phyloP scores from a whole-genome alignment of 2,113 vertebrate genomes.

The Diphyllodes magnificus region DNA sequence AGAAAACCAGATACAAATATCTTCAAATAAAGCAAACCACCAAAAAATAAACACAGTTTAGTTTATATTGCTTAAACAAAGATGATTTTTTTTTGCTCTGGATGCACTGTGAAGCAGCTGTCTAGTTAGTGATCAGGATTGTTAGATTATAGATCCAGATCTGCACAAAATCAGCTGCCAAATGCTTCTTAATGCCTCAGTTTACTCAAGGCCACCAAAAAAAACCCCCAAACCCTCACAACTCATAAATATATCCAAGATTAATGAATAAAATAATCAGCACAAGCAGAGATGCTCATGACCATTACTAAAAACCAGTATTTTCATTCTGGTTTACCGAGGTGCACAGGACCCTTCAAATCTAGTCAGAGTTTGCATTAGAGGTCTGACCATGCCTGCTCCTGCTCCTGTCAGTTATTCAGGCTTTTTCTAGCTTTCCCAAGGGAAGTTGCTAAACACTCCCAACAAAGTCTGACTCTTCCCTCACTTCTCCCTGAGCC shows the following conservation, averaged over 20 bases:
- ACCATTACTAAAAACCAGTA: not conserved
- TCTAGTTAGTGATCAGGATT: not conserved
- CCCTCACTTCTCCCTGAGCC: not conserved
- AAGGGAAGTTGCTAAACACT: not conserved
- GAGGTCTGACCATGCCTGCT: not conserved
- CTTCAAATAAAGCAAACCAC: not conserved
- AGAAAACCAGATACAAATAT: not conserved
- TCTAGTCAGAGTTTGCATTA: not conserved
- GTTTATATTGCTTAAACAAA: not conserved
- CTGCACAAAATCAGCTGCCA: not conserved
- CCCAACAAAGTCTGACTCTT: not conserved
- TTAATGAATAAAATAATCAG: not conserved
- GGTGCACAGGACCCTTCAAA: not conserved
- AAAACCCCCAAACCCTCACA: not conserved
- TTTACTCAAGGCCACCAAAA: not conserved
- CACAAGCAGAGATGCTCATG: not conserved
- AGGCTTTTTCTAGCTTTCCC: not conserved
- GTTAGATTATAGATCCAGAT: not conserved
- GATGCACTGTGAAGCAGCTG: not conserved
- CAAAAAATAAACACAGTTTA: not conserved
- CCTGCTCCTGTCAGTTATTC: not conserved
- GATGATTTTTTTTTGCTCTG: rapidly evolving
- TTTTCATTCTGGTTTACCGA: not conserved
- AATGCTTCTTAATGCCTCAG: not conserved
- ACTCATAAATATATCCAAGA: not conserved